A percentile compares a stretch with the other conserved stretches of the same genome.
Evolutionary conservation across 2,888 invertebrate genomes (phyloP).

Genomic region (Euspilapteryx auroguttella): DNA sequence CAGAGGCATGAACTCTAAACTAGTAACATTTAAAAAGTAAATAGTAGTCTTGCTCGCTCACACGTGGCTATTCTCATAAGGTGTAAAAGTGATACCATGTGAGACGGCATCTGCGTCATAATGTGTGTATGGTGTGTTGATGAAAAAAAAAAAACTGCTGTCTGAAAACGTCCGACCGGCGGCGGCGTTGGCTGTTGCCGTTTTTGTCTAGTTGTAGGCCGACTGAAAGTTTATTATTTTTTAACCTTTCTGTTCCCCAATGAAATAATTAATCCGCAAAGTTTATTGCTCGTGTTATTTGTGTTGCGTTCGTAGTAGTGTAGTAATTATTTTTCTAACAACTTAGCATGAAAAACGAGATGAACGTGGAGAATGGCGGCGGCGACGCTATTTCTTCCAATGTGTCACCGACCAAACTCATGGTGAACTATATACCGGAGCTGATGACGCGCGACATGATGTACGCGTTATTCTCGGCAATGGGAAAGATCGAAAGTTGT

Average conservation of each 20-base stretch:
- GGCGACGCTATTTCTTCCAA: conserved; percentile 49
- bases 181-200: conserved; percentile 25
- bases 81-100: no score
- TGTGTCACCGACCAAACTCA: conserved; percentile 61
- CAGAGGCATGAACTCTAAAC: no score
- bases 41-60: no score
- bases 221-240: no score
- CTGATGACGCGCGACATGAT: conserved; percentile 59
- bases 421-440: conserved; percentile 60
- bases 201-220: conserved; percentile 37
- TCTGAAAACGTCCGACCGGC: conserved; percentile 4
- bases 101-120: no score
- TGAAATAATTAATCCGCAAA: conserved; percentile 43
- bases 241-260: conserved; percentile 44
- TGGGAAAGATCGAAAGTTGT: conserved; percentile 57
- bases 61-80: no score
- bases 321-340: conserved; percentile 37
- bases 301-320: conserved; percentile 48
- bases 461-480: conserved; percentile 56
- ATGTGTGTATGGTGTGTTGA: no score
- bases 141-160: conserved; percentile 4
- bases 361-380: conserved; percentile 55
- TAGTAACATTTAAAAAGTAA: no score
- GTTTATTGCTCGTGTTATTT: conserved; percentile 25
- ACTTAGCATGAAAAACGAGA: conserved; percentile 52